Evolutionary conservation across 2,797 vertebrate species (phyloP).

Genomic region (Nothura maculosa): DNA sequence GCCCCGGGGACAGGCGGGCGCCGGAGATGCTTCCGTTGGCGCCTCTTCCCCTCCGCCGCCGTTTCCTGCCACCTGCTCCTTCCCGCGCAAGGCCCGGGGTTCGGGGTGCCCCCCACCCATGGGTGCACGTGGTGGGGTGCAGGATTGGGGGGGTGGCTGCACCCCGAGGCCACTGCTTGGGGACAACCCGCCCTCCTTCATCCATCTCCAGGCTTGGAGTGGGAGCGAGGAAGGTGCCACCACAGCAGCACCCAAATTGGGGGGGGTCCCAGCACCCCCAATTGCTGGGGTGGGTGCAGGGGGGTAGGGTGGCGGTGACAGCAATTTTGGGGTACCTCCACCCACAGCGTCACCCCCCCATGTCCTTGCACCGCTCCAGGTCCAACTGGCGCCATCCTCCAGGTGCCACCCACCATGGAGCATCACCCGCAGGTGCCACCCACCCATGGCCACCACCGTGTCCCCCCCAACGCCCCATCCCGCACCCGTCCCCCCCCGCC

Average conservation of each 20-base stretch:
- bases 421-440: not conserved
- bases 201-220: not conserved
- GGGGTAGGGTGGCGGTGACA: too few species aligned
- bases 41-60: not conserved
- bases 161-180: not conserved
- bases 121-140: not conserved
- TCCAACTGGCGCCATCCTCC: too few species aligned
- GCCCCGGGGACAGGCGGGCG: not conserved
- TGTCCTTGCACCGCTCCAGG: not conserved
- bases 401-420: not conserved
- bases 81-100: fast-evolving
- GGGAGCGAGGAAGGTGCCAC: not conserved
- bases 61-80: not conserved
- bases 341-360: not conserved
- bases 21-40: not conserved
- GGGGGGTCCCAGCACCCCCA: not conserved
- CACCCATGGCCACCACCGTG: not conserved
- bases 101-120: not conserved
- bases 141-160: not conserved
- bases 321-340: not conserved
- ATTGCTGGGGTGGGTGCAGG: too few species aligned
- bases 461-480: too few species aligned
- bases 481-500: fast-evolving
- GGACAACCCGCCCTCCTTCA: too few species aligned
- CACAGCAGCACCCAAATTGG: fast-evolving